Percentiles rank a stretch among this genome's conserved stretches.
phyloP scores from a whole-genome alignment of 2,888 invertebrate genomes.

The Tanypteryx hageni region DNA sequence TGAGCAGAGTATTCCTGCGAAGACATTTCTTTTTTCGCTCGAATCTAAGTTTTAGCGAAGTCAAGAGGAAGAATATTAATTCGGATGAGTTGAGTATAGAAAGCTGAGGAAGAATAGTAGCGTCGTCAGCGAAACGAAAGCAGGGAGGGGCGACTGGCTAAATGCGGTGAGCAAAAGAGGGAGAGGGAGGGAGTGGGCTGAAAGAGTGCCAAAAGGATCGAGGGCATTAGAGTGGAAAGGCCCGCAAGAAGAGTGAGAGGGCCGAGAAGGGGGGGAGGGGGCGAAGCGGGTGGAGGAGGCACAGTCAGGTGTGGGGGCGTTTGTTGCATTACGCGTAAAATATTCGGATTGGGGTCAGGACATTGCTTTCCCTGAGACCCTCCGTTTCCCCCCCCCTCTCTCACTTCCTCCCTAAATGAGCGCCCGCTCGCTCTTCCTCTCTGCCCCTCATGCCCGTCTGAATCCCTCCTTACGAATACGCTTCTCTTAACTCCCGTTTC shows the following conservation, averaged over 20 bases:
- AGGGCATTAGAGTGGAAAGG: constrained; percentile 4
- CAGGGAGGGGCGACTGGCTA: background rate
- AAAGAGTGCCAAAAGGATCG: constrained; percentile 10
- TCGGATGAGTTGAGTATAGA: background rate
- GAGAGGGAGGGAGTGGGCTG: background rate
- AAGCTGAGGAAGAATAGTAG: background rate
- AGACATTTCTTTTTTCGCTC: background rate
- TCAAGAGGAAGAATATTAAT: constrained; percentile 8
- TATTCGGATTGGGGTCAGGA: constrained; percentile 35
- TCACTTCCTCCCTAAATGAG: background rate
- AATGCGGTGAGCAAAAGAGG: background rate
- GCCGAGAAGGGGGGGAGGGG: too few relatives aligned
- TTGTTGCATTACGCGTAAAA: constrained; percentile 35
- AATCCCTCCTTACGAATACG: background rate
- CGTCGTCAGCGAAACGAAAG: constrained; percentile 15
- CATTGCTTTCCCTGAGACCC: background rate
- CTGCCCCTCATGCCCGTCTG: background rate
- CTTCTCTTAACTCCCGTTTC: background rate
- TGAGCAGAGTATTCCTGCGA: background rate
- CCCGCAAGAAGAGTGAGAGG: too few relatives aligned
- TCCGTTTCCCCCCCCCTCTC: background rate
- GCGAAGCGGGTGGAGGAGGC: background rate
- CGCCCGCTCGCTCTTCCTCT: background rate
- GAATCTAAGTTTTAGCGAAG: background rate
- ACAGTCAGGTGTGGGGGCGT: constrained; percentile 19